A percentile compares a stretch with the other conserved stretches of the same genome.
phyloP scores from a whole-genome alignment of 1,140 invertebrate genomes.

The Euura saliciscinereae region DNA sequence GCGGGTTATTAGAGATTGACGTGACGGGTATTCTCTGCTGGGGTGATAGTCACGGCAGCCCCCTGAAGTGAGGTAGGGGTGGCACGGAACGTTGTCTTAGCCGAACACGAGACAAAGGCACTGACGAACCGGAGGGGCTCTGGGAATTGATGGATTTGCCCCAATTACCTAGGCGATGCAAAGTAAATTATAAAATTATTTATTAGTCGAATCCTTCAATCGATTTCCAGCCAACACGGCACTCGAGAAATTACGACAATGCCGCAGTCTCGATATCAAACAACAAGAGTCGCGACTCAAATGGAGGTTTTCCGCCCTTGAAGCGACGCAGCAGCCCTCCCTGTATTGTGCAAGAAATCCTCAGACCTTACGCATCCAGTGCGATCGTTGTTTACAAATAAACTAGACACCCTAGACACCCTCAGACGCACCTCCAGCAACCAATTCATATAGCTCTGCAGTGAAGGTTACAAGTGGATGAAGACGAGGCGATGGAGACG shows the following conservation, averaged over 20 bases:
- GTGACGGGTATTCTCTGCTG: background rate
- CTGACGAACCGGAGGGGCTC: background rate
- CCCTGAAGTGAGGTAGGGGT: conserved; percentile 5
- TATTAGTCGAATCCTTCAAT: background rate
- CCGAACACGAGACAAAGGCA: conserved; percentile 3
- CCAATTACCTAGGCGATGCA: background rate
- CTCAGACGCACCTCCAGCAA: background rate
- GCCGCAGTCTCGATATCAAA: too few relatives aligned
- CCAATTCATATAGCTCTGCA: background rate
- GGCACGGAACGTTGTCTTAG: conserved; percentile 6
- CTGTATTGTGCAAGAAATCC: background rate
- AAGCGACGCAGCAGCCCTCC: background rate
- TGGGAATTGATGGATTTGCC: conserved; percentile 8
- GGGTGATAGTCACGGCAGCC: background rate
- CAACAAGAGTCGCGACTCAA: background rate
- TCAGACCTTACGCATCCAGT: background rate
- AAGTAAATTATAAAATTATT: background rate
- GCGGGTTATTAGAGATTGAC: conserved; percentile 13
- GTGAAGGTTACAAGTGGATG: background rate
- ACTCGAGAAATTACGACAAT: too few relatives aligned
- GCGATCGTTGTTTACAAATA: background rate
- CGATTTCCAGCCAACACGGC: too few relatives aligned
- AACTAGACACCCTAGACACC: background rate
- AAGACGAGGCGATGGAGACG: background rate
- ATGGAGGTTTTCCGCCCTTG: background rate